Evolutionary conservation across 2,888 invertebrate species (phyloP).

Genomic region (Orchestes rusci): DNA sequence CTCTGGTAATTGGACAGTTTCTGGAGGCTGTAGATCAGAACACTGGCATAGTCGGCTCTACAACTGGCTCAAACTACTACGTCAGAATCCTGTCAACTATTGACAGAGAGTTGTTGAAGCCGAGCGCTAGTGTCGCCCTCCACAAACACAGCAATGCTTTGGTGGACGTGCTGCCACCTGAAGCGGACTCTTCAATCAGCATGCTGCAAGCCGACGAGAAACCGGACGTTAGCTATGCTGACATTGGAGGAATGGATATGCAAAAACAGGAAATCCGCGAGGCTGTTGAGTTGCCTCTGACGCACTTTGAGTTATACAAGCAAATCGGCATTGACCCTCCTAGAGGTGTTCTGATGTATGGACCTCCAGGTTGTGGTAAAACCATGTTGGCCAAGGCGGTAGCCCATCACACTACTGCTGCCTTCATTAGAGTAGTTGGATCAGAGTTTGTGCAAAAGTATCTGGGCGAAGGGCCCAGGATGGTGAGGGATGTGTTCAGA

Average conservation of each 20-base stretch:
- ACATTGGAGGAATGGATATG: constrained; percentile 98
- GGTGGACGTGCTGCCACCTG: constrained; percentile 97
- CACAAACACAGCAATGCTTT: constrained; percentile 99
- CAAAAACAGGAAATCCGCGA: constrained; percentile 99
- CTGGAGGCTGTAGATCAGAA: constrained; percentile 99
- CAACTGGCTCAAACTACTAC: constrained; percentile 98
- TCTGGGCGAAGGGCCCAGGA: constrained; percentile 96
- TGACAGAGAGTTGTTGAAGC: constrained; percentile 92
- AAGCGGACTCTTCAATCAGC: constrained; percentile 96
- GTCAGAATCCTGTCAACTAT: constrained; percentile 97
- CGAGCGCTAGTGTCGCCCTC: constrained; percentile 95
- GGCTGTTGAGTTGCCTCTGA: constrained; percentile 95
- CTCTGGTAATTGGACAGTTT: constrained; percentile 97
- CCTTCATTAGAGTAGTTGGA: constrained; percentile 97
- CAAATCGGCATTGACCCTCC: constrained; percentile 99
- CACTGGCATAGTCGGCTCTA: constrained; percentile 97
- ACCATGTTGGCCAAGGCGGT: constrained; percentile 99
- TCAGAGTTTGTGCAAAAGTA: constrained; percentile 99
- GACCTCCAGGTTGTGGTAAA: constrained; percentile 99
- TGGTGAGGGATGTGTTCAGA: constrained; percentile 98
- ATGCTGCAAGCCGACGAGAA: constrained; percentile 98
- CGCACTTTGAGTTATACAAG: constrained; percentile 97
- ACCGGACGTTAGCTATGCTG: constrained; percentile 94
- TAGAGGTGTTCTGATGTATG: constrained; percentile 84
- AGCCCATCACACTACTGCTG: constrained; percentile 96